Evolutionary conservation across 1,140 invertebrate species (phyloP).

Genomic region (Cryptotermes secundus): DNA sequence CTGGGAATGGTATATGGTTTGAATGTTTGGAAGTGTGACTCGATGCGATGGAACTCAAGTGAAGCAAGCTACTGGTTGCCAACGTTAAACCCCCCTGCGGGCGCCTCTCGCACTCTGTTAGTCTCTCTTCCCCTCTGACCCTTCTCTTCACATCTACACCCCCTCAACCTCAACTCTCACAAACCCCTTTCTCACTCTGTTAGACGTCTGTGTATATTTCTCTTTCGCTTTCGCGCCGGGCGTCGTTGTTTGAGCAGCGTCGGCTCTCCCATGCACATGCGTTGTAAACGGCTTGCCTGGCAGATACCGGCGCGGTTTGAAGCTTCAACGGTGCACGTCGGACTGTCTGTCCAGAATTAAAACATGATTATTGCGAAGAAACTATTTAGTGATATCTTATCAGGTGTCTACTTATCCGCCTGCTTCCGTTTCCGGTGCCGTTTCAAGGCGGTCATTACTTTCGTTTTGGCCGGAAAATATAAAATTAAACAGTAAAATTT

Average conservation of each 20-base stretch:
- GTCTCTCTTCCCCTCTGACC: background rate
- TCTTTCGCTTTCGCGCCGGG: background rate
- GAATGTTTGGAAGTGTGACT: conserved; percentile 8
- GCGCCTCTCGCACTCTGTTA: background rate
- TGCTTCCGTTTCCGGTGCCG: too few species aligned
- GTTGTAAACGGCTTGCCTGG: background rate
- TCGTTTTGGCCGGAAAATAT: too few species aligned
- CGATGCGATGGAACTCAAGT: conserved; percentile 14
- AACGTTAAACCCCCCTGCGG: background rate
- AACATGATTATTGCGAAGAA: background rate
- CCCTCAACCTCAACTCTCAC: background rate
- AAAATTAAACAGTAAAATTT: too few species aligned
- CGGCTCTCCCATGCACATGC: conserved; percentile 3
- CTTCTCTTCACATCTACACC: background rate
- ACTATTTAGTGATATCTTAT: background rate
- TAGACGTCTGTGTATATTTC: background rate
- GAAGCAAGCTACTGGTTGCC: conserved; percentile 17
- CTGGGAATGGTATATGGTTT: conserved; percentile 16
- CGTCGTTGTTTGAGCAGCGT: conserved; percentile 6
- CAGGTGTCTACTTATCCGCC: background rate
- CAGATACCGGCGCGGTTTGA: background rate
- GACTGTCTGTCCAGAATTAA: background rate
- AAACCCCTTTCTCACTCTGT: background rate
- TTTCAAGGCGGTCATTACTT: too few species aligned
- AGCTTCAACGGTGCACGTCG: background rate